Percentiles rank a stretch among this genome's conserved stretches.
Conservation (phyloP, 2,888 invertebrate genomes). For the Anarsia innoxiella region DNA sequence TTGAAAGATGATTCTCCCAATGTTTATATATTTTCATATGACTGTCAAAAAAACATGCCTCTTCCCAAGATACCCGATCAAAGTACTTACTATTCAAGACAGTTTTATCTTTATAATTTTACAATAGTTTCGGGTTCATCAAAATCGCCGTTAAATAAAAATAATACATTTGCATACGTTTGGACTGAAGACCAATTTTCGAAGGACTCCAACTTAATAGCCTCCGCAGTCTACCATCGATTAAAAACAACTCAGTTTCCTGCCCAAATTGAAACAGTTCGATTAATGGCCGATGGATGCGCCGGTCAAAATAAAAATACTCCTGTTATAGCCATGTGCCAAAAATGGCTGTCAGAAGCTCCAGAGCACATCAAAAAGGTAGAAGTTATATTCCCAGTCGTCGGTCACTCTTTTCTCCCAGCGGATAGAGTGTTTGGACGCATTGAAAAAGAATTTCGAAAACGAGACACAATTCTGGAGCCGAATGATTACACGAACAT, state of each 20-base stretch:
- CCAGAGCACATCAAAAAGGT: constrained; percentile 14
- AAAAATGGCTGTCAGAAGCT: constrained; percentile 17
- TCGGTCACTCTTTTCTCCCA: constrained; percentile 15
- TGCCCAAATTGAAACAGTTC: constrained; percentile 5
- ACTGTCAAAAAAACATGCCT: constrained; percentile 4
- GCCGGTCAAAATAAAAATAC: constrained; percentile 24
- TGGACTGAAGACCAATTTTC: constrained; percentile 19
- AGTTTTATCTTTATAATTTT: constrained; percentile 29
- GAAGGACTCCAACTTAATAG: constrained; percentile 17
- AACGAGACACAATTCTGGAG: constrained; percentile 6
- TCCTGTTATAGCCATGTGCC: constrained; percentile 16
- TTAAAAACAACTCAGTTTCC: constrained; percentile 13
- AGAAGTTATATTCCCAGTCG: constrained; percentile 15
- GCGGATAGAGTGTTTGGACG: constrained; percentile 10
- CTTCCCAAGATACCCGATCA: constrained; percentile 1
- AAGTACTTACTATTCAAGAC: constrained; percentile 19
- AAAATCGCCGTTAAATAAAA: constrained; percentile 1
- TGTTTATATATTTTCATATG: constrained; percentile 14
- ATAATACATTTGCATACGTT: constrained; percentile 24
- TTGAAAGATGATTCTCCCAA: neutral
- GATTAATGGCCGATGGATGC: constrained; percentile 22
- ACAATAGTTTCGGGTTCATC: constrained; percentile 26
- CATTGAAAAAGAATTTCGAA: constrained; percentile 10
- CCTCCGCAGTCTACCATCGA: constrained; percentile 18
- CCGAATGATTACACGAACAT: constrained; percentile 9